A percentile compares a stretch with the other conserved stretches of the same genome.
Evolutionary conservation across 1,140 invertebrate species (phyloP).

Genomic region (Chymomyza costata): DNA sequence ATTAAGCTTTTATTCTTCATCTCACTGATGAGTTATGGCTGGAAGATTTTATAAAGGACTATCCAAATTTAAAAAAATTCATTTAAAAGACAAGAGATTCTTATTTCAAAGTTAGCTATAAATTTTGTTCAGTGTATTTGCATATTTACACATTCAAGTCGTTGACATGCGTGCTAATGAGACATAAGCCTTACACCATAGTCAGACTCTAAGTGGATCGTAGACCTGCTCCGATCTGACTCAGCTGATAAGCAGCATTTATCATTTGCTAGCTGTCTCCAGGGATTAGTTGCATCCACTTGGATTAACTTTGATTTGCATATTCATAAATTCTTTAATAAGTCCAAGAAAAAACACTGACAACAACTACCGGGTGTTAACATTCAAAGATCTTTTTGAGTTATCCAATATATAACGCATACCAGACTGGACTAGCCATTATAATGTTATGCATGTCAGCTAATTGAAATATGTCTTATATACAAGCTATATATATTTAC

Average conservation of each 20-base stretch:
- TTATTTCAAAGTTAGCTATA: too few species aligned
- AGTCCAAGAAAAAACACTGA: constrained; percentile 1
- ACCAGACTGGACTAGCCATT: too few species aligned
- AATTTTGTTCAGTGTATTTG: too few species aligned
- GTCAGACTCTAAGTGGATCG: not conserved
- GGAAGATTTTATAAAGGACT: too few species aligned
- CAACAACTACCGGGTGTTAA: constrained; percentile 3
- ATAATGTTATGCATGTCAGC: too few species aligned
- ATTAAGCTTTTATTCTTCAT: too few species aligned
- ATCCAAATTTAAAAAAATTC: too few species aligned
- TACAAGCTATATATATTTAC: too few species aligned
- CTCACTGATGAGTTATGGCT: too few species aligned
- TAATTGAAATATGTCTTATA: constrained; percentile 51
- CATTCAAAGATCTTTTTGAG: too few species aligned
- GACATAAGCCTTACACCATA: constrained; percentile 13
- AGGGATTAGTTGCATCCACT: constrained; percentile 6
- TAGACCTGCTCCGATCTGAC: constrained; percentile 1
- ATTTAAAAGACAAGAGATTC: too few species aligned
- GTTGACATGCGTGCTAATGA: constrained; percentile 51
- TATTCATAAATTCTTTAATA: constrained; percentile 50
- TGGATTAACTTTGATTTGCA: constrained; percentile 46
- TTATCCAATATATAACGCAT: too few species aligned
- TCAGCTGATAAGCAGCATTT: constrained; percentile 46
- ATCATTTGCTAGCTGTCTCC: constrained; percentile 29
- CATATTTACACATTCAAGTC: constrained; percentile 30